Evolutionary conservation across 2,888 invertebrate genomes (phyloP).

Genomic region (Myathropa florea): DNA sequence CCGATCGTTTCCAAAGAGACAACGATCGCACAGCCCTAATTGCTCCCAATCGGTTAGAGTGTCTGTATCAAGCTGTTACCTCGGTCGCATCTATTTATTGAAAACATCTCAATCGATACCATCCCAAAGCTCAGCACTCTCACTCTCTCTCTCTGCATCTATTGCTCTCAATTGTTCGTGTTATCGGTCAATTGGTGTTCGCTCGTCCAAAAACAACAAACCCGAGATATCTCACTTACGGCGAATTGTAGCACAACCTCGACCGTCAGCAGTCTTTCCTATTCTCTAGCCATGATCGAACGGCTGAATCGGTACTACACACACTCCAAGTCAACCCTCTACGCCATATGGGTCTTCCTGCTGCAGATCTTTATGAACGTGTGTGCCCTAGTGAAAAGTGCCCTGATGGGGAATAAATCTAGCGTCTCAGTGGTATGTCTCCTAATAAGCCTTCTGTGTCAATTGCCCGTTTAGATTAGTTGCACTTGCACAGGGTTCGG

Average conservation of each 20-base stretch:
- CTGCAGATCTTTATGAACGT: conserved; percentile 40
- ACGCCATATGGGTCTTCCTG: conserved; percentile 45
- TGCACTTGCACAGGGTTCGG: not conserved
- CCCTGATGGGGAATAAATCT: conserved; percentile 57
- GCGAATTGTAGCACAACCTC: conserved; percentile 53
- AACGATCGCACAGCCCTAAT: not conserved
- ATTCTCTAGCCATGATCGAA: conserved; percentile 65
- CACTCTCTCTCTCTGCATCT: not conserved
- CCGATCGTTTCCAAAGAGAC: not conserved
- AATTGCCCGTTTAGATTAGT: not conserved
- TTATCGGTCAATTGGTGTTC: conserved; percentile 14
- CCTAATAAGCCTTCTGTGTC: not conserved
- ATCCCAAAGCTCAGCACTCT: not conserved
- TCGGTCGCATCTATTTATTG: conserved; percentile 18
- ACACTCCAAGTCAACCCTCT: conserved; percentile 44
- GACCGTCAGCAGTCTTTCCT: conserved; percentile 38
- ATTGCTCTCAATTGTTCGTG: not conserved
- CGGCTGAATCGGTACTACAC: conserved; percentile 65
- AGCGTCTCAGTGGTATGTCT: conserved; percentile 49
- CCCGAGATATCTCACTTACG: conserved; percentile 34
- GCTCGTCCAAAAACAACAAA: conserved; percentile 29
- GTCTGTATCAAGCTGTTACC: not conserved
- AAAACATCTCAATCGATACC: conserved; percentile 18
- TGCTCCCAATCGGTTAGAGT: not conserved
- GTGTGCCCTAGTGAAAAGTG: conserved; percentile 47